These are phyloP conservation scores for Typhlichthys subterraneus DNA, from an alignment of 2,797 vertebrate species.

Conservation along the genomic window DNA sequence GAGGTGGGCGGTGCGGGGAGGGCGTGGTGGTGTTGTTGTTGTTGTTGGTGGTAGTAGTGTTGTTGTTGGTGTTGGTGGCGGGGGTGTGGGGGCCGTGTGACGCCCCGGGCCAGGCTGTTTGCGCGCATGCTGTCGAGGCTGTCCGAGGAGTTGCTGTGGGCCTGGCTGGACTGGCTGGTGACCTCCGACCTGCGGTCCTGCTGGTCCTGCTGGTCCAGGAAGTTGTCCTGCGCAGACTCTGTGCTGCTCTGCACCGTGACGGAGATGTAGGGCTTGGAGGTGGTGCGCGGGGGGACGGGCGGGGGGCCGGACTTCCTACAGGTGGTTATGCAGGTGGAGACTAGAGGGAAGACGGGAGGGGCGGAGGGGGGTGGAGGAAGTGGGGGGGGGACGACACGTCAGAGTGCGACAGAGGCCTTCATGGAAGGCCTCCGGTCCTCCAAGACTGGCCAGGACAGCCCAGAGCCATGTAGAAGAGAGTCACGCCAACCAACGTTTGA, in stretches of 20 bases:
- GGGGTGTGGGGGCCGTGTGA: conserved; percentile 71
- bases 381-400: neutral
- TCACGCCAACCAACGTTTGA: too few relatives aligned
- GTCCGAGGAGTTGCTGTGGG: conserved; percentile 96
- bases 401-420: neutral
- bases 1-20: neutral
- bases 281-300: conserved; percentile 94
- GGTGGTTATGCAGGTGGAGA: conserved; percentile 94
- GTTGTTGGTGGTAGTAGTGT: conserved; percentile 73
- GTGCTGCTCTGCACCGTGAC: conserved; percentile 99
- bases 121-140: conserved; percentile 94
- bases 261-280: conserved; percentile 97
- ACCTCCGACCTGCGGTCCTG: conserved; percentile 94
- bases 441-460: too few relatives aligned
- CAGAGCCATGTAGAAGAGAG: too few relatives aligned
- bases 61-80: conserved; percentile 34
- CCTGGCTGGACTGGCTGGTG: conserved; percentile 91
- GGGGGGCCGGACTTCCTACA: conserved; percentile 95
- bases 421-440: neutral
- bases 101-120: conserved; percentile 87
- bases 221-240: conserved; percentile 97
- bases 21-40: conserved; percentile 56
- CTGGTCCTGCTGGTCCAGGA: conserved; percentile 93
- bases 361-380: neutral
- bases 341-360: conserved; percentile 61